Evolutionary conservation across 2,888 invertebrate genomes (phyloP), one percentile per base, ranked within the genome.

Genomic region (Drosophila austrosaltans): DNA sequence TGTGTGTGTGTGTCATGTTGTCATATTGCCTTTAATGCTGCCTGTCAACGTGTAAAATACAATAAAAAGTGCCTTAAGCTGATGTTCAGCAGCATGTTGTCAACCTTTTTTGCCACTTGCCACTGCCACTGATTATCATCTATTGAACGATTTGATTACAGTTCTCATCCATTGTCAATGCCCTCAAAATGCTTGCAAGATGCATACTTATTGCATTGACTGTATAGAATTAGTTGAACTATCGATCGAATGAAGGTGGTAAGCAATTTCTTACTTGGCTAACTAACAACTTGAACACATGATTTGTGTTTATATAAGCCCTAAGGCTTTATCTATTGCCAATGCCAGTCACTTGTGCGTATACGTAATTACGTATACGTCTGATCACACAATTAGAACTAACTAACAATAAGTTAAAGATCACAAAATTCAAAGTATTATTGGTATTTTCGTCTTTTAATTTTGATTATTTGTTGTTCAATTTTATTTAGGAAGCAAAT

Each of bases 171-270:
- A 57, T 36, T 36, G 36, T 36, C 39, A 53, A 25, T 53, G 36
- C 36, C 2, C 36, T 36, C 10, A 36, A 36, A 36, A 36, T 36
- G 36, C 22, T 48, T 48, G 48, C 22, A 6, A 32, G 28, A 28
- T 4, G 32, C 30, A 56, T 25, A 22, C 7, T 10, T 16, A 20
- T 22, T 16, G 12, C 57, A 20, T 1, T 22, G 36, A 8, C 36
- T 48, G 10, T 6, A 2, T 48, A 48, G 16, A 16, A 48, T 48
- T 32, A 36, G 36, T 20, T 12, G 12, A 57, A 39, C 57, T 57
- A 57, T 57, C 39, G 57, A 57, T 57, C 57, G 39, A 36, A 36
- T 12, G 1, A 22, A 53, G 28, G 53, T 53, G 28, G 12, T n/a
- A 12, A 53, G 7, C 12, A 28, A 5, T 53, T 36, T 36, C 36